A percentile compares a stretch with the other conserved stretches of the same genome.
Conservation (phyloP, 2,797 vertebrate species). For the Cyprinella venusta region DNA sequence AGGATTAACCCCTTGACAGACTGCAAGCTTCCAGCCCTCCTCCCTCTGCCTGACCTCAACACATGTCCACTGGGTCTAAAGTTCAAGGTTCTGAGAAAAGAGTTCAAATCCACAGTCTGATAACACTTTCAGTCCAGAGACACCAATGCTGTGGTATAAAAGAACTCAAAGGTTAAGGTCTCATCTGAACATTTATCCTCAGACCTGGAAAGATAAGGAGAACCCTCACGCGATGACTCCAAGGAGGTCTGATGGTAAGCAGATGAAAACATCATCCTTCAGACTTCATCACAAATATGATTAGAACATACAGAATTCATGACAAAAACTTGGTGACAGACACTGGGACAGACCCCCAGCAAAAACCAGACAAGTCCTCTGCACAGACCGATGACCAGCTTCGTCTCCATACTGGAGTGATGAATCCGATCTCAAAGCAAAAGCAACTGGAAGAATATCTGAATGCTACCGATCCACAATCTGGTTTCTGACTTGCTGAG, state of each 20-base stretch:
- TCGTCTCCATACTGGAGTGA: neutral
- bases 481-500: neutral
- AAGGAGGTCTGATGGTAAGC: slow-evolving; percentile 1
- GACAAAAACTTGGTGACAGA: neutral
- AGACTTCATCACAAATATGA: neutral
- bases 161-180: slow-evolving; percentile 3
- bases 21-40: neutral
- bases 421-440: neutral
- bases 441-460: neutral
- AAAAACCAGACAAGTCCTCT: neutral
- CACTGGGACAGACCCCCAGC: neutral
- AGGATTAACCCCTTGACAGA: slow-evolving; percentile 38
- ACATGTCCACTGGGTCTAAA: slow-evolving; percentile 13
- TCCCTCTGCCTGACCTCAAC: slow-evolving; percentile 5
- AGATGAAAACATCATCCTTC: neutral
- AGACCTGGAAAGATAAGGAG: slow-evolving; percentile 15
- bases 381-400: neutral
- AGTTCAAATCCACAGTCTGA: slow-evolving; percentile 15
- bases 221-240: neutral
- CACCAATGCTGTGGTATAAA: neutral
- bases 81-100: slow-evolving; percentile 22
- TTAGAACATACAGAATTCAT: neutral
- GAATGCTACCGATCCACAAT: neutral
- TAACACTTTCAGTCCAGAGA: slow-evolving; percentile 20
- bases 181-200: slow-evolving; percentile 22